phyloP scores from a whole-genome alignment of 2,888 invertebrate species.

The Lumbricus terrestris region DNA sequence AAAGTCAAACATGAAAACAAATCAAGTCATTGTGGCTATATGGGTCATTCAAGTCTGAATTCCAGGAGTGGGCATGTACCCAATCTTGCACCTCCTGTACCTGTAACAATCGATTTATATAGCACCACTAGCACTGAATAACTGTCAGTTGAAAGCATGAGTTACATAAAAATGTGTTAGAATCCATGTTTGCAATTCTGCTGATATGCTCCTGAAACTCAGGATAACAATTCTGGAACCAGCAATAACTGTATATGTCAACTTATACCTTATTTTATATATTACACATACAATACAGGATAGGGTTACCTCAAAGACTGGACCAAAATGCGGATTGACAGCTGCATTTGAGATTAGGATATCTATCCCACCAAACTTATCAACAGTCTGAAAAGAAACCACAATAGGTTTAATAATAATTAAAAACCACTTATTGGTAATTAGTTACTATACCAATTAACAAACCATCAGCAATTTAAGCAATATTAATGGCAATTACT shows the following conservation, averaged over 20 bases:
- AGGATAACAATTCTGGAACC: neutral
- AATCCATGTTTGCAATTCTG: neutral
- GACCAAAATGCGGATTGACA: constrained; percentile 79
- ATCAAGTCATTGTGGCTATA: neutral
- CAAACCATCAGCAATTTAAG: too few species aligned
- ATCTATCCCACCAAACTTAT: constrained; percentile 82
- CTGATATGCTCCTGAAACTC: neutral
- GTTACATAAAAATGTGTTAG: neutral
- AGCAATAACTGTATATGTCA: neutral
- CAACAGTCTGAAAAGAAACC: constrained; percentile 65
- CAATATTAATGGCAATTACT: too few species aligned
- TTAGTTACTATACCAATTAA: too few species aligned
- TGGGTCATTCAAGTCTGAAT: neutral
- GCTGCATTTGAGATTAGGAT: constrained; percentile 95
- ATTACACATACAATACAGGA: too few species aligned
- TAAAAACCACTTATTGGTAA: neutral
- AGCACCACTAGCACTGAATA: too few species aligned
- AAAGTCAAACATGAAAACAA: neutral
- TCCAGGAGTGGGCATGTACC: neutral
- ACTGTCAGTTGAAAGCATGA: neutral
- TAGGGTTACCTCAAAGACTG: constrained; percentile 68
- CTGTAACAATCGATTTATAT: neutral
- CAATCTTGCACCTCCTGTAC: neutral
- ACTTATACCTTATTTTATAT: neutral
- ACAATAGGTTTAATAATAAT: neutral